A percentile compares a stretch with the other conserved stretches of the same genome.
phyloP scores from a whole-genome alignment of 2,113 vertebrate genomes.

The Macaca nemestrina region DNA sequence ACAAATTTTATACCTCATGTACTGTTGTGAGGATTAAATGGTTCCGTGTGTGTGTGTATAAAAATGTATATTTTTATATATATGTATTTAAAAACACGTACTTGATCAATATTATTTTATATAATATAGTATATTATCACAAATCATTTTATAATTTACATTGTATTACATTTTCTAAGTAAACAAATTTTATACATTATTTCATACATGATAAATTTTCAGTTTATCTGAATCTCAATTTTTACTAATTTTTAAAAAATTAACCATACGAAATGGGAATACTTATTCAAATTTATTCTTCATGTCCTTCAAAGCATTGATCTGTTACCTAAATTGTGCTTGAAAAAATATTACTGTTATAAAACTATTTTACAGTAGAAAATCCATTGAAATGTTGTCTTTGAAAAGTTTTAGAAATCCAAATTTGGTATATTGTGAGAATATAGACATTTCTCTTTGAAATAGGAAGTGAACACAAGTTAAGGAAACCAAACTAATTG shows the following conservation, averaged over 20 bases:
- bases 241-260: neutral
- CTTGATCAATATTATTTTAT: neutral
- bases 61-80: neutral
- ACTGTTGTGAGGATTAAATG: neutral
- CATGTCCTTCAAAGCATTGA: neutral
- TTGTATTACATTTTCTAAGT: neutral
- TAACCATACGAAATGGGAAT: neutral
- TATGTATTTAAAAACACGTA: neutral
- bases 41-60: neutral
- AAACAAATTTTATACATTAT: neutral
- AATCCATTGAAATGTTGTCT: neutral
- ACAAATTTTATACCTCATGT: neutral
- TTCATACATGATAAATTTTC: neutral
- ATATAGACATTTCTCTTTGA: neutral
- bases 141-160: neutral
- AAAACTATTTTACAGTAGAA: constrained; percentile 13
- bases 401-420: neutral
- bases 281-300: neutral
- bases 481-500: neutral
- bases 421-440: neutral
- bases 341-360: neutral
- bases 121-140: neutral
- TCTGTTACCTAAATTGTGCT: neutral
- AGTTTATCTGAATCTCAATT: neutral
- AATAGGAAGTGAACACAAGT: neutral